phyloP scores from a whole-genome alignment of 2,888 invertebrate species.

The Drosophila robusta region DNA sequence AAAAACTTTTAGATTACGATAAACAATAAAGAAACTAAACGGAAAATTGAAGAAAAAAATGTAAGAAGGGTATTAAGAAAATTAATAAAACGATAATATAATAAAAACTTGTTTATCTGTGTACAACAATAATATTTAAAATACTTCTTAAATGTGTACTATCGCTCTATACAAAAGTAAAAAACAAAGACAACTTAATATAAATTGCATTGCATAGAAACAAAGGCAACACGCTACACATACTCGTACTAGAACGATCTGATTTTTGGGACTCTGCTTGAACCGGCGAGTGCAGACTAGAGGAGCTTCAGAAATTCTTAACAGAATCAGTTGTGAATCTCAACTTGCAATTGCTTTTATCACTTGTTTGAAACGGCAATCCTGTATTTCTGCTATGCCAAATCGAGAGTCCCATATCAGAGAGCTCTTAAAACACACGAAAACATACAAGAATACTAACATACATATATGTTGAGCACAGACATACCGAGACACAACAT shows the following conservation, averaged over 20 bases:
- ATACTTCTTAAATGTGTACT: constrained; percentile 76
- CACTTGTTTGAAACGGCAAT: no score
- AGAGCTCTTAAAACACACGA: constrained; percentile 13
- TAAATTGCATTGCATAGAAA: constrained; percentile 44
- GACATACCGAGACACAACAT: constrained; percentile 50
- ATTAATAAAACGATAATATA: constrained; percentile 58
- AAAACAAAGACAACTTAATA: constrained; percentile 13
- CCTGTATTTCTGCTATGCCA: neutral
- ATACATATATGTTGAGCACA: constrained; percentile 49
- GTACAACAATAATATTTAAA: constrained; percentile 77
- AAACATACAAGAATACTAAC: constrained; percentile 33
- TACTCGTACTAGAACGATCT: constrained; percentile 53
- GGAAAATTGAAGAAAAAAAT: constrained; percentile 16
- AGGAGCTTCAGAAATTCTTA: no score
- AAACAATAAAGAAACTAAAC: constrained; percentile 30
- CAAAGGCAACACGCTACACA: constrained; percentile 28
- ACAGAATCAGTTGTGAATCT: constrained; percentile 12
- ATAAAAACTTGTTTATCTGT: constrained; percentile 76
- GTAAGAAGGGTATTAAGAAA: constrained; percentile 23
- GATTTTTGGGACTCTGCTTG: constrained; percentile 23
- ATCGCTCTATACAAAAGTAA: constrained; percentile 56
- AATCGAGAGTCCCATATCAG: constrained; percentile 9
- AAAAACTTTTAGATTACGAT: constrained; percentile 51
- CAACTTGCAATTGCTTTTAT: neutral
- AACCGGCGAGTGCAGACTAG: no score